phyloP scores from a whole-genome alignment of 2,797 vertebrate species.

The Arrhamphus sclerolepis region DNA sequence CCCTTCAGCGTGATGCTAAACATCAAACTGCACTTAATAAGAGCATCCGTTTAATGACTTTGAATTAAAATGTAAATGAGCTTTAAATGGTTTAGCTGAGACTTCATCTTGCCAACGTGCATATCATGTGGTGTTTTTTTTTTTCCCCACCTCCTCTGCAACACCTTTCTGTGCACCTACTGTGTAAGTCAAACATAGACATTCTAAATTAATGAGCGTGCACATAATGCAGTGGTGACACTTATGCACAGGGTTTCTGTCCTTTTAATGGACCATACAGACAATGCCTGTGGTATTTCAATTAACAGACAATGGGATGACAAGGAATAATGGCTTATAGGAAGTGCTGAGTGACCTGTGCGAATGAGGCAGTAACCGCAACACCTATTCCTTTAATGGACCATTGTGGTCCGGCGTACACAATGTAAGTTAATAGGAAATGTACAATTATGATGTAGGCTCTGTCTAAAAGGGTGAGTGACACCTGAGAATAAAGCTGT shows the following conservation, averaged over 20 bases:
- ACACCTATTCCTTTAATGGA: constrained; percentile 60
- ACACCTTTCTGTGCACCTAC: constrained; percentile 25
- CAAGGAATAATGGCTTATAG: constrained; percentile 61
- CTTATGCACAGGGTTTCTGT: constrained; percentile 56
- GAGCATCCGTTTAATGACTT: constrained; percentile 78
- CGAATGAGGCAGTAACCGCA: constrained; percentile 46
- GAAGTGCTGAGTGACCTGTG: constrained; percentile 52
- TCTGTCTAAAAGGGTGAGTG: constrained; percentile 69
- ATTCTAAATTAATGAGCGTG: constrained; percentile 67
- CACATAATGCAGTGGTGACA: constrained; percentile 57
- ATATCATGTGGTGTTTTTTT: constrained; percentile 41
- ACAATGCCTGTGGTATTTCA: constrained; percentile 69
- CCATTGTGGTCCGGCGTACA: constrained; percentile 44
- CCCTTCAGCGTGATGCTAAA: constrained; percentile 69
- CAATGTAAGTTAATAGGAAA: constrained; percentile 71
- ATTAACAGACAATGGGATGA: constrained; percentile 72
- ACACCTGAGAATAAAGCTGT: constrained; percentile 68
- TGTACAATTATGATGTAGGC: constrained; percentile 68
- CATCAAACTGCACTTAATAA: constrained; percentile 53
- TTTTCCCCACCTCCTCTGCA: neutral
- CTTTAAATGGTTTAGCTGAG: constrained; percentile 58
- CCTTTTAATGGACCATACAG: constrained; percentile 70
- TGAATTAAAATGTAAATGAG: constrained; percentile 80
- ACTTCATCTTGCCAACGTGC: constrained; percentile 48
- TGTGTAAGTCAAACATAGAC: constrained; percentile 56